Base-by-base conservation (phyloP, 1,140 invertebrate species). In the Temnothorax longispinosus region DNA sequence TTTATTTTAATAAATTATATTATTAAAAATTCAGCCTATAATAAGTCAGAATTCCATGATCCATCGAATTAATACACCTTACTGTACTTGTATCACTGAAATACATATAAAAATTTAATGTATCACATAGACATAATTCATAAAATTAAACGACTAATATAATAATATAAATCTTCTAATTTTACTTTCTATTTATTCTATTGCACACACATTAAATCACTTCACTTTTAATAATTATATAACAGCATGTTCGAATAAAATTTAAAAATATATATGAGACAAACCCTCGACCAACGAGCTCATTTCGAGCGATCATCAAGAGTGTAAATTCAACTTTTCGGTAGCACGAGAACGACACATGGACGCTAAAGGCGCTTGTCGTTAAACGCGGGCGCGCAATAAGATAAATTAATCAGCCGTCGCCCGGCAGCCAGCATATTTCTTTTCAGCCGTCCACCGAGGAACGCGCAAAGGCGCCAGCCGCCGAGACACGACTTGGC, bases 401-500 rank as follows among this genome's bases (percentile, higher is more conserved):
- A 76, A 67, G 72, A 87, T 71, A 75, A 88, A 88, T 88, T 88
- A 88, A 88, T 88, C 74, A 69, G 35, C 62, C 38, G 69, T 62
- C 71, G 21, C 13, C 69, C 21, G 21, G 44, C 86, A 75, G 56
- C 50, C 50, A 67, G 50, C 84, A 77, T 88, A 87, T 88, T 87
- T 88, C 87, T 88, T 60, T 77, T 74, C 62, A 50, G 15, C 54
- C 44, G 50, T 62, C 56, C 58, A 77, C 21, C 64, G 62, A 60
- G 76, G 77, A 82, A 85, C 65, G 76, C 54, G 77, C 82, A 41
- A 60, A 86, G 85, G 77, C 85, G 85, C 77, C 85, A 86, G 77
- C 54, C 82, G 58, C 74, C 75, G 50, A 69, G 77, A 71, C 82
- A 54, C 56, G 85, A 81, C 86, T 88, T 88, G 75, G 77, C 87